phyloP scores from a whole-genome alignment of 2,888 invertebrate genomes.

The Epinotia ramella region DNA sequence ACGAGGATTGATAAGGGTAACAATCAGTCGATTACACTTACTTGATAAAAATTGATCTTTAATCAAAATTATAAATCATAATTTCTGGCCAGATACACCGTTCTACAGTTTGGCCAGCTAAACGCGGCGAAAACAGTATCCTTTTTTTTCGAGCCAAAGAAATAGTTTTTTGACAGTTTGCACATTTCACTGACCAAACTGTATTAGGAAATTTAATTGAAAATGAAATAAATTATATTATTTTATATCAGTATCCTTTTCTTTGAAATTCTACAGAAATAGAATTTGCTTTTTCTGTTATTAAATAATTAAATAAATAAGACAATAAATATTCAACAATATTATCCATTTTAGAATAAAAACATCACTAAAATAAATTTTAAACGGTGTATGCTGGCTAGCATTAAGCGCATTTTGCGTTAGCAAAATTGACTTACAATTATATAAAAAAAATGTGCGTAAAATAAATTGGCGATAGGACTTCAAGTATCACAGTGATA shows the following conservation, averaged over 20 bases:
- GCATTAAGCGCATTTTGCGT: constrained; percentile 30
- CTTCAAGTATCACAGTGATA: constrained; percentile 33
- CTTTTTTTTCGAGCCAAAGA: background rate
- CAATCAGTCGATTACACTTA: constrained; percentile 66
- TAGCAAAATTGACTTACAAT: constrained; percentile 29
- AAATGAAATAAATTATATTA: constrained; percentile 5
- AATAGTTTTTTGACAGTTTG: background rate
- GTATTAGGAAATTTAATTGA: background rate
- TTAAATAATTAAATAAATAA: background rate
- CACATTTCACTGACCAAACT: background rate
- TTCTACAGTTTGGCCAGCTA: constrained; percentile 3
- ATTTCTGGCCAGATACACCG: constrained; percentile 46
- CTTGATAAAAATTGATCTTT: constrained; percentile 53
- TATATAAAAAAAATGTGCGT: constrained; percentile 27
- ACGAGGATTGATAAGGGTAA: constrained; percentile 49
- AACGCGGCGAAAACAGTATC: background rate
- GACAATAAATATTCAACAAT: background rate
- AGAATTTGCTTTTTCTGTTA: background rate
- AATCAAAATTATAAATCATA: constrained; percentile 57
- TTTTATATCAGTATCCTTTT: background rate
- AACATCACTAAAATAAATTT: background rate
- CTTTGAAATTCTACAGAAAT: background rate
- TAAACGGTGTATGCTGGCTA: constrained; percentile 19
- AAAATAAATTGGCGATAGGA: constrained; percentile 17
- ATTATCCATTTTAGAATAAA: background rate